Evolutionary conservation across 1,140 invertebrate genomes (phyloP).

Genomic region (Cecropterus lyciades): DNA sequence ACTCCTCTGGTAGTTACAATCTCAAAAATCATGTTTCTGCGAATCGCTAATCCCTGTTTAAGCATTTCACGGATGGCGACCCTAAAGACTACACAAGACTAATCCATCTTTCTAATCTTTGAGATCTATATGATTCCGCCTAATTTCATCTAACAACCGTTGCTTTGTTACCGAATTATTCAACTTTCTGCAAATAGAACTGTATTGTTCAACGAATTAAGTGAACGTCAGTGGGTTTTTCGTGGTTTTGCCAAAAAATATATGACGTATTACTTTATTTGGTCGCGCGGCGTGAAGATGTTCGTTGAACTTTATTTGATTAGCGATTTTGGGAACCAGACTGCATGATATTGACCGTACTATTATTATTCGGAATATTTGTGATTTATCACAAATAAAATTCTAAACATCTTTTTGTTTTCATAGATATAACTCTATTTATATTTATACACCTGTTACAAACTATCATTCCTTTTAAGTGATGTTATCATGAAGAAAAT

Average conservation of each 20-base stretch:
- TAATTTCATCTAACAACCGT: slow-evolving; percentile 25
- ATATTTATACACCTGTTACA: too few species aligned
- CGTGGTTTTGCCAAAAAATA: slow-evolving; percentile 2
- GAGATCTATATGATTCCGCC: slow-evolving; percentile 17
- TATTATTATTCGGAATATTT: too few species aligned
- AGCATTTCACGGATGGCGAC: slow-evolving; percentile 6
- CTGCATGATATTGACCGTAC: too few species aligned
- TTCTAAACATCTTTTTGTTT: too few species aligned
- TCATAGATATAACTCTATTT: too few species aligned
- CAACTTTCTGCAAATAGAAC: slow-evolving; percentile 5
- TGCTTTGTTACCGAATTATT: slow-evolving; percentile 22
- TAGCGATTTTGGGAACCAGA: too few species aligned
- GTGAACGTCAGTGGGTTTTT: slow-evolving; percentile 7
- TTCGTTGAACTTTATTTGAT: slow-evolving; percentile 2
- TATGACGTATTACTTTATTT: not conserved
- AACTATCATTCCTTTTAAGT: too few species aligned
- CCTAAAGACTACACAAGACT: slow-evolving; percentile 3
- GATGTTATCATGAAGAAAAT: too few species aligned
- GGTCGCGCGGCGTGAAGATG: slow-evolving; percentile 4
- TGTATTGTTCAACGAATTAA: slow-evolving; percentile 19
- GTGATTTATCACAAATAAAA: too few species aligned
- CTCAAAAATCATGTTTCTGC: not conserved
- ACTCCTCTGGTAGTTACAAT: too few species aligned
- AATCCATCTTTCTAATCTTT: slow-evolving; percentile 21
- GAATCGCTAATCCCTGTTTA: not conserved